phyloP scores from a whole-genome alignment of 2,888 invertebrate species.

The Erebia epiphron region DNA sequence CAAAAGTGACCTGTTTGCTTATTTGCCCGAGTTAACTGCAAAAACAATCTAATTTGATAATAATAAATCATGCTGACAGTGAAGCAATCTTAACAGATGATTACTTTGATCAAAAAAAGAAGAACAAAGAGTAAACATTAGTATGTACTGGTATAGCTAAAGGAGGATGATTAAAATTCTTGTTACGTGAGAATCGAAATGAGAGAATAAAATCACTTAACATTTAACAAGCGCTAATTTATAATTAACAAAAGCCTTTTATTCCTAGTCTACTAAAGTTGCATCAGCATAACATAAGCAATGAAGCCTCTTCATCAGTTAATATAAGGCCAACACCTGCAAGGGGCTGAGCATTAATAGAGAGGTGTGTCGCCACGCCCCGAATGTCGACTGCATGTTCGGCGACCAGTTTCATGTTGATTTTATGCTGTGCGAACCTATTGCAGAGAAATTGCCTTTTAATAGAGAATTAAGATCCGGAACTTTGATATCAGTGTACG shows the following conservation, averaged over 20 bases:
- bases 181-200: neutral
- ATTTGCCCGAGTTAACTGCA: slow-evolving; percentile 16
- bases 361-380: slow-evolving; percentile 78
- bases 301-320: slow-evolving; percentile 41
- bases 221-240: slow-evolving; percentile 3
- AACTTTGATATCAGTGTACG: neutral
- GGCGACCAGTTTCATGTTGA: slow-evolving; percentile 50
- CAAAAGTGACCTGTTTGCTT: slow-evolving; percentile 18
- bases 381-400: slow-evolving; percentile 50
- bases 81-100: slow-evolving; percentile 11
- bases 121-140: neutral
- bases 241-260: slow-evolving; percentile 9
- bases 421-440: slow-evolving; percentile 43
- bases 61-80: slow-evolving; percentile 21
- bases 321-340: slow-evolving; percentile 44
- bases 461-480: slow-evolving; percentile 37
- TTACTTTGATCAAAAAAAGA: slow-evolving; percentile 12
- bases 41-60: slow-evolving; percentile 20
- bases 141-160: neutral
- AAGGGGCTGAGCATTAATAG: slow-evolving; percentile 63
- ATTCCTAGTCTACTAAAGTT: slow-evolving; percentile 15
- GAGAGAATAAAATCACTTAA: neutral
- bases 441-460: slow-evolving; percentile 43
- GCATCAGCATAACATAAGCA: slow-evolving; percentile 25
- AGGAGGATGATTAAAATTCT: neutral